These are phyloP conservation scores for Apodemus agrarius DNA, from an alignment of 2,797 vertebrate genomes.

Conservation along the genomic window DNA sequence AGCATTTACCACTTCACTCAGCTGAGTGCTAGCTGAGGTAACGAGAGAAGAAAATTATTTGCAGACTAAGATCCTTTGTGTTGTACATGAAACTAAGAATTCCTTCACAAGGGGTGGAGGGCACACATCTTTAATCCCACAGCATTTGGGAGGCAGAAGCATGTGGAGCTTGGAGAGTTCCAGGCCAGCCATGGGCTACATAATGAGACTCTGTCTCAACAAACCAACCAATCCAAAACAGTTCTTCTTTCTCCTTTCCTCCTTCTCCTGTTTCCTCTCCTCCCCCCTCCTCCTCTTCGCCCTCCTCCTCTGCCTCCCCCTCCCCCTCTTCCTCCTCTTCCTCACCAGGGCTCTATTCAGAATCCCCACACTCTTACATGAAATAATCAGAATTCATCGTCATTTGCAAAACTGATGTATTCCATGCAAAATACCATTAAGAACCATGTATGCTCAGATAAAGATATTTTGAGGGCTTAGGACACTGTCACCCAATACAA, in stretches of 20 bases:
- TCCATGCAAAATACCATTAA: not conserved
- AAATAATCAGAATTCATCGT: not conserved
- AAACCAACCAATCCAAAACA: not conserved
- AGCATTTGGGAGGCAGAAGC: not conserved
- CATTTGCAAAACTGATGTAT: slow-evolving; percentile 12
- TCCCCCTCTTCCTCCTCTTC: not conserved
- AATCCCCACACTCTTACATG: not conserved
- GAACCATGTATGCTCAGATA: not conserved
- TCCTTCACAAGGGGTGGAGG: not conserved
- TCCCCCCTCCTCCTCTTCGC: not conserved
- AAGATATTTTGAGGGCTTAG: not conserved
- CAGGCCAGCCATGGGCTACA: not conserved
- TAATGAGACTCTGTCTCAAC: not conserved
- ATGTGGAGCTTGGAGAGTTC: not conserved
- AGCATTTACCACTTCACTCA: not conserved
- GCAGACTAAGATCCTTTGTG: not conserved
- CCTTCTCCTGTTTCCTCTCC: not conserved
- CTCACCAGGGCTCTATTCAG: not conserved
- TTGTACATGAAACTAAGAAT: not conserved
- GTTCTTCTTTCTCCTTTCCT: too few relatives aligned
- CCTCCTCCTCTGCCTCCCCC: too few relatives aligned
- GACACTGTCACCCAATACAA: not conserved
- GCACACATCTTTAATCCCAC: not conserved
- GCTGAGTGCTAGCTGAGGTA: not conserved
- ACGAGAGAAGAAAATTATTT: not conserved